Base-by-base conservation (phyloP, 2,113 vertebrate species). In the Dinomys branickii region DNA sequence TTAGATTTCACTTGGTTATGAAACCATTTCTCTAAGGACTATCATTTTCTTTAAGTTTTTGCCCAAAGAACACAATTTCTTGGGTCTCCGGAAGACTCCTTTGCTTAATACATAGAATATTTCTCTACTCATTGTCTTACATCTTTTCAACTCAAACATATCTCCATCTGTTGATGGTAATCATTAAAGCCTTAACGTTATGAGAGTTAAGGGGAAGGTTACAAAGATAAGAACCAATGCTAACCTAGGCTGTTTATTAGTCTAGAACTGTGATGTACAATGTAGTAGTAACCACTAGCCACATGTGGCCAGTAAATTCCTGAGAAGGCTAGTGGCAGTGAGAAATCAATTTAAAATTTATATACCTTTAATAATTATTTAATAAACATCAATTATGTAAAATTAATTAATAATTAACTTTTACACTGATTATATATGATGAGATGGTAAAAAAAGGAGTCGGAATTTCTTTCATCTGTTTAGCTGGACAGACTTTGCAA, bases 1-100 rank as follows among this genome's bases (percentile, higher is more conserved):
- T 95, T 96, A 95, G 20, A 89, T 94, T 96, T 59, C 11, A 73
- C 47, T 73, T 92, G 47, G 58, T 95, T 96, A 91, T 89, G 38
- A 97, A 96, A 85, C 16, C 78, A 38, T 86, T 90, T 97, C 75
- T 96, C 56, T 73, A 94, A 96, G 59, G 84, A 73, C 17, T 58
- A 63, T 82, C 12, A 93, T 95, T 89, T 95, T 75, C 80, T 85
- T 33, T 86, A 94, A n/a, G 10, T 95, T 92, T 96, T 67, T 97
- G 52, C 61, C 50, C 13, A 47, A 94, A 94, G n/a, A 50, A 41
- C 92, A 44, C 35, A 82, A 95, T 94, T 93, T 94, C 56, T 61
- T 63, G 38, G 56, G 54, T 95, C 58, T 96, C 28, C 88, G 85
- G 89, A 85, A 96, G 50, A 26, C 47, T 67, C 61, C 83, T 95